These are phyloP conservation scores for Antheraea yamamai DNA, from an alignment of 2,888 invertebrate species.

Conservation along the genomic window DNA sequence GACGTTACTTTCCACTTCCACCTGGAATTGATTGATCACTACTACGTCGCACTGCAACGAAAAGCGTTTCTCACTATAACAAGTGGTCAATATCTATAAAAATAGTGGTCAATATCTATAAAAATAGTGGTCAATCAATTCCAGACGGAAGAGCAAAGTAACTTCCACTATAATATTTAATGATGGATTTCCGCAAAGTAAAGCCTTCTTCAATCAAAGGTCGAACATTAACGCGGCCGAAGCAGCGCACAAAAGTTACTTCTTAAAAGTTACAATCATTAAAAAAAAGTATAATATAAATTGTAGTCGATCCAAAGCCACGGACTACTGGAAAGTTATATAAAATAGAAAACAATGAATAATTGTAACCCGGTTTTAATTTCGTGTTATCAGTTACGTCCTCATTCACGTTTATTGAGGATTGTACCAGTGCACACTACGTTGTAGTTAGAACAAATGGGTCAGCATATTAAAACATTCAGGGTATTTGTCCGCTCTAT, in stretches of 20 bases:
- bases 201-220: no score
- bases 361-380: conserved; percentile 14
- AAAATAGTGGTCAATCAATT: no score
- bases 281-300: neutral
- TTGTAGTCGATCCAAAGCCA: neutral
- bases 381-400: conserved; percentile 3
- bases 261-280: neutral
- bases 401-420: conserved; percentile 8
- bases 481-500: neutral
- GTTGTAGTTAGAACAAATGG: neutral
- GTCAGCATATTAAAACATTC: conserved; percentile 2
- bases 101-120: no score
- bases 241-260: neutral
- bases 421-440: neutral
- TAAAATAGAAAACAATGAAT: conserved; percentile 10
- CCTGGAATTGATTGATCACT: no score
- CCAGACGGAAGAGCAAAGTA: no score
- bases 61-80: no score
- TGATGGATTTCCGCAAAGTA: no score
- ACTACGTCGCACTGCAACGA: no score
- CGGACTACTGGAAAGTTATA: neutral
- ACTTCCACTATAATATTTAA: no score
- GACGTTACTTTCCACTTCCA: no score
- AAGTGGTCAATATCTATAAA: no score
- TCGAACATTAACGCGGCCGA: no score